phyloP scores from a whole-genome alignment of 2,888 invertebrate species.

The Phengaris arion region DNA sequence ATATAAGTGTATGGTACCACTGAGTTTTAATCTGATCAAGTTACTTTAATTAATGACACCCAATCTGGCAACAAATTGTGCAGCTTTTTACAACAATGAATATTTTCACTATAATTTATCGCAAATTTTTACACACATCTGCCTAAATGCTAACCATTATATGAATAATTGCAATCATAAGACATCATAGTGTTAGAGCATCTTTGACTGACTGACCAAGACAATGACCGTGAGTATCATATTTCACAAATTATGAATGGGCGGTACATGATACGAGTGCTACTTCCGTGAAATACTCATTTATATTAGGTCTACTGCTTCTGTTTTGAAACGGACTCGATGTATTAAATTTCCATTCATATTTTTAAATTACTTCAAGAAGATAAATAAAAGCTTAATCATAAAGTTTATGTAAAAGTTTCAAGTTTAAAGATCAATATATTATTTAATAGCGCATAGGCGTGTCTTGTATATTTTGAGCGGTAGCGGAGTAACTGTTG shows the following conservation, averaged over 20 bases:
- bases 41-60: too few species aligned
- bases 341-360: constrained; percentile 28
- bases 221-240: constrained; percentile 48
- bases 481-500: not conserved
- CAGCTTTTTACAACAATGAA: too few species aligned
- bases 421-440: not conserved
- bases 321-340: constrained; percentile 22
- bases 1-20: too few species aligned
- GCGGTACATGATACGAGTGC: constrained; percentile 54
- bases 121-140: not conserved
- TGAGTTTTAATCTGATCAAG: too few species aligned
- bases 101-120: too few species aligned
- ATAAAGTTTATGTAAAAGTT: constrained; percentile 10
- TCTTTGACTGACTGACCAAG: constrained; percentile 65
- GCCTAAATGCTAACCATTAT: not conserved
- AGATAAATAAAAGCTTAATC: constrained; percentile 29
- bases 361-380: constrained; percentile 24
- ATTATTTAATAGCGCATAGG: not conserved
- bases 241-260: constrained; percentile 61
- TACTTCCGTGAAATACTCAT: constrained; percentile 20
- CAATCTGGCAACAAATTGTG: too few species aligned
- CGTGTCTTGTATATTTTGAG: constrained; percentile 3
- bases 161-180: constrained; percentile 48
- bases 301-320: constrained; percentile 4
- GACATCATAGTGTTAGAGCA: constrained; percentile 45